Conservation (phyloP, 2,888 invertebrate species). For the Melinopterus prodromus region DNA sequence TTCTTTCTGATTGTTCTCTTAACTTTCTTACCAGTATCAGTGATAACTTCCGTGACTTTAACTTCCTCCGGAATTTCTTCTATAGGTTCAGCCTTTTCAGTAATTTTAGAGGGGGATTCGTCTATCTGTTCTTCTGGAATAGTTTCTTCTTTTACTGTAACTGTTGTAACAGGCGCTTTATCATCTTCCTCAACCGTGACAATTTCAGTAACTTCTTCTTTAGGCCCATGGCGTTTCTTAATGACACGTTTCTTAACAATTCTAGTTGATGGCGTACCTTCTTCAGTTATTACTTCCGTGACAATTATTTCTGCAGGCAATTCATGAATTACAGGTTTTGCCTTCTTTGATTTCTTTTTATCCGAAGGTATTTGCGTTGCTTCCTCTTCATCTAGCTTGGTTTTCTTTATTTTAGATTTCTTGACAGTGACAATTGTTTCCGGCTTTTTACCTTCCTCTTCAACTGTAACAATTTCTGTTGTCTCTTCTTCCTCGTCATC, state of each 20-base stretch:
- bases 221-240: slow-evolving; percentile 42
- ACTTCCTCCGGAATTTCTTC: slow-evolving; percentile 48
- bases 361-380: slow-evolving; percentile 37
- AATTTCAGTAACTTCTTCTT: slow-evolving; percentile 53
- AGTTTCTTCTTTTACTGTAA: slow-evolving; percentile 47
- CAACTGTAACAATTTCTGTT: slow-evolving; percentile 48
- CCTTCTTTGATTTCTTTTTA: slow-evolving; percentile 40
- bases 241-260: slow-evolving; percentile 44
- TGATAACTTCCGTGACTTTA: slow-evolving; percentile 43
- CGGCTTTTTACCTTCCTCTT: slow-evolving; percentile 39
- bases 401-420: slow-evolving; percentile 40
- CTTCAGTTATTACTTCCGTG: slow-evolving; percentile 48
- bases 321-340: slow-evolving; percentile 37
- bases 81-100: slow-evolving; percentile 47
- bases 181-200: slow-evolving; percentile 50
- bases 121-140: slow-evolving; percentile 47
- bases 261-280: slow-evolving; percentile 52
- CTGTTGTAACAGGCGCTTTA: slow-evolving; percentile 54
- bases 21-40: slow-evolving; percentile 34
- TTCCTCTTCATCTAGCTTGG: slow-evolving; percentile 31
- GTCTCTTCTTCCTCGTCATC: slow-evolving; percentile 48
- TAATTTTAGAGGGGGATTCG: slow-evolving; percentile 43
- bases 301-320: slow-evolving; percentile 46
- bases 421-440: slow-evolving; percentile 43
- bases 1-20: slow-evolving; percentile 54